phyloP scores from a whole-genome alignment of 1,140 invertebrate genomes.

The Stenopsyche tienmushanensis region DNA sequence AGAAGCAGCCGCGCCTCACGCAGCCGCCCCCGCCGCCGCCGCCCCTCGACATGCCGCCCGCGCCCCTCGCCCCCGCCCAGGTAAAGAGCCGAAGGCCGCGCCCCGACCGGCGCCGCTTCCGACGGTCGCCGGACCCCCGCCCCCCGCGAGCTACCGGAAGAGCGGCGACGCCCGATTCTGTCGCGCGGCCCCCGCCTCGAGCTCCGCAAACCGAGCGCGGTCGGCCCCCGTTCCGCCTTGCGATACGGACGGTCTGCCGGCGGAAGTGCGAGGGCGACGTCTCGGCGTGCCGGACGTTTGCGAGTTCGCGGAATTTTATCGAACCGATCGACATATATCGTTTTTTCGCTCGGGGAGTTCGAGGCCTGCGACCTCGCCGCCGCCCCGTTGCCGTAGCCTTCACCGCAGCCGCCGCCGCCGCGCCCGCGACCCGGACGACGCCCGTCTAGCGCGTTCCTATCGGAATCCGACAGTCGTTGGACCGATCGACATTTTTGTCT shows the following conservation, averaged over 20 bases:
- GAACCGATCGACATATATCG: too few relatives aligned
- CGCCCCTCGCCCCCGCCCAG: not conserved
- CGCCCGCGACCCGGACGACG: not conserved
- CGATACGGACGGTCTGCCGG: too few relatives aligned
- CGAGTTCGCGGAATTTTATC: too few relatives aligned
- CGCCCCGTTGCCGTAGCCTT: not conserved
- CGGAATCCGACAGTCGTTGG: not conserved
- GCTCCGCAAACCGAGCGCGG: not conserved
- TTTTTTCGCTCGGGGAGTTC: too few relatives aligned
- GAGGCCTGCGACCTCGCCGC: not conserved
- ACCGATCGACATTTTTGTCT: too few relatives aligned
- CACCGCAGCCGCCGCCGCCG: not conserved
- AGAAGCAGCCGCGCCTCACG: conserved; percentile 1
- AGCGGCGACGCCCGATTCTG: not conserved
- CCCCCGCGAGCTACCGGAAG: not conserved
- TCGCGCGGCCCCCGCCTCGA: not conserved
- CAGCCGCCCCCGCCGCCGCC: conserved; percentile 11
- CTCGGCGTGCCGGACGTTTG: too few relatives aligned
- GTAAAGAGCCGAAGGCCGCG: conserved; percentile 7
- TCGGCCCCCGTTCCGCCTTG: not conserved
- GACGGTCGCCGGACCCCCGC: not conserved
- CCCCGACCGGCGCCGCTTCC: not conserved
- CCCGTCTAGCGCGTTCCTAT: not conserved
- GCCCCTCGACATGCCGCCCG: not conserved
- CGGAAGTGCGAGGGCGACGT: too few relatives aligned